Base-by-base conservation (phyloP, 1,140 invertebrate species). In the Euura saliciscinereae region DNA sequence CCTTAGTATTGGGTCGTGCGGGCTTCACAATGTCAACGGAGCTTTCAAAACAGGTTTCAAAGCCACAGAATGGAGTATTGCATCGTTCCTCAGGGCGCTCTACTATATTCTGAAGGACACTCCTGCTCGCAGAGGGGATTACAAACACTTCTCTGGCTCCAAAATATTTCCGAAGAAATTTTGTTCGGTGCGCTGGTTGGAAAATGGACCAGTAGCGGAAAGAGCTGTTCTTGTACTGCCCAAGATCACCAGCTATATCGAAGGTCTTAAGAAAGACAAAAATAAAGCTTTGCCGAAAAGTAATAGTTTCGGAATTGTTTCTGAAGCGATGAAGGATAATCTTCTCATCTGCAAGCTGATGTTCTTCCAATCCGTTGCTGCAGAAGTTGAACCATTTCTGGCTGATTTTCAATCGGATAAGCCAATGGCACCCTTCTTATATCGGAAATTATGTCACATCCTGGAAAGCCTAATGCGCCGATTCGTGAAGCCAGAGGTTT, bases 351-450 rank as follows among this genome's bases (percentile, higher is more conserved):
- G 77, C 43, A 80, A 82, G 75, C 43, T 80, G 7, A 71, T 71
- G 44, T 82, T 82, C 72, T 78, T 79, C 72, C 66, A 65, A 46
- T 66, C 76, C 2, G 64, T 73, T 44, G 73, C 76, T 42, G 44
- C 64, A 68, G 71, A 74, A 6, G 42, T 80, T 45, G 72, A 78
- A 74, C 74, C 71, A 13, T 80, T 80, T 77, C 69, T 82, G 43
- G 67, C 13, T 4, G 71, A 77, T n/a, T 82, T 78, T 70, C 76
- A 82, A 70, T 74, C 68, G 42, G 71, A 79, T 68, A 44, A 45
- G 5, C 77, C 77, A 43, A 51, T 78, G 45, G 74, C 76, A 66
- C 79, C 78, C 44, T 79, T 82, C 70, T 74, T 78, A 42, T 76
- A 77, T 45, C 44, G 65, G 4, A 69, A 68, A 67, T 68, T 76